Conservation (phyloP, 2,797 vertebrate genomes). For the Argya squamiceps region DNA sequence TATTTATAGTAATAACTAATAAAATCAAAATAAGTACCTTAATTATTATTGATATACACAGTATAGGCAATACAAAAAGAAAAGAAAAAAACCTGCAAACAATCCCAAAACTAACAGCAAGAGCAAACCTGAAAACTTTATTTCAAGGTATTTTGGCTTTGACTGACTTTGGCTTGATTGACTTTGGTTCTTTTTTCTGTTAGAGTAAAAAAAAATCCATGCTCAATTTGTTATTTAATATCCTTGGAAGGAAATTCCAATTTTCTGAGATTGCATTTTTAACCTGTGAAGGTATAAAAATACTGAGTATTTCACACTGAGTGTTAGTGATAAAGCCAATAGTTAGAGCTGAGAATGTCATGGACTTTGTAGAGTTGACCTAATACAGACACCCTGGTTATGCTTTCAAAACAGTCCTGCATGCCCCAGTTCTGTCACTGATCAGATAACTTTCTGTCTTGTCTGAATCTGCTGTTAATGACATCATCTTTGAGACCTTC, state of each 20-base stretch:
- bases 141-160: background rate
- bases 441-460: background rate
- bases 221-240: background rate
- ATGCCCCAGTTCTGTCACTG: background rate
- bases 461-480: background rate
- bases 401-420: background rate
- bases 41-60: background rate
- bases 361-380: background rate
- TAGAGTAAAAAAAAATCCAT: background rate
- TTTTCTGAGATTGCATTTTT: background rate
- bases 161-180: background rate
- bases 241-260: background rate
- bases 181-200: background rate
- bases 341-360: background rate
- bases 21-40: background rate
- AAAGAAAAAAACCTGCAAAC: accelerated
- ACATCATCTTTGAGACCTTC: background rate
- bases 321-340: background rate
- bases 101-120: background rate
- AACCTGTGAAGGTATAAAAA: background rate
- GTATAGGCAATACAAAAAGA: background rate
- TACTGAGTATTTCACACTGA: background rate
- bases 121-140: background rate
- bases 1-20: background rate
- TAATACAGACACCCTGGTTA: background rate